Evolutionary conservation across 2,888 invertebrate genomes (phyloP).

Genomic region (Philereme vetulata): DNA sequence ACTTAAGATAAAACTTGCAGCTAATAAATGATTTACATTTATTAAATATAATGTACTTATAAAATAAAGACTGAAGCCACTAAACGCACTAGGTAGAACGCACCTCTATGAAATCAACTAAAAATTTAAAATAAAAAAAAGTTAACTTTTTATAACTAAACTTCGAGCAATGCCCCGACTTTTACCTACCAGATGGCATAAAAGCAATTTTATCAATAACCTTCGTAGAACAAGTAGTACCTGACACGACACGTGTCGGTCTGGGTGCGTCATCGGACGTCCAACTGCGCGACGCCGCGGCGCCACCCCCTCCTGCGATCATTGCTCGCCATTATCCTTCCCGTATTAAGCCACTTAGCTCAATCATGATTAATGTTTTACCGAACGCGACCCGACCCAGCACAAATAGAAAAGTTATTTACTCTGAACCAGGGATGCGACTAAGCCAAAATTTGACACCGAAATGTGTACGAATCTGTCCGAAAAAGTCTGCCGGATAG

Average conservation of each 20-base stretch:
- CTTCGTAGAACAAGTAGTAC: constrained; percentile 4
- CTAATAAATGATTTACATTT: too few relatives aligned
- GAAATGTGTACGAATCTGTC: neutral
- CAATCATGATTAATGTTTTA: constrained; percentile 84
- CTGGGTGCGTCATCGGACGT: constrained; percentile 60
- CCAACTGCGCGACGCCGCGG: constrained; percentile 68
- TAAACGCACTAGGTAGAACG: too few relatives aligned
- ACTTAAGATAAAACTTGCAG: too few relatives aligned
- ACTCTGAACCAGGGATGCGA: constrained; percentile 49
- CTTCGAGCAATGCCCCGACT: constrained; percentile 7
- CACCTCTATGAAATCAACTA: too few relatives aligned
- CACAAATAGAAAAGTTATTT: constrained; percentile 83
- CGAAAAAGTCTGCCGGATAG: neutral
- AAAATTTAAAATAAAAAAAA: too few relatives aligned
- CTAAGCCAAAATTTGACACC: constrained; percentile 27
- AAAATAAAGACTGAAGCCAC: too few relatives aligned
- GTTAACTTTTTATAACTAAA: neutral
- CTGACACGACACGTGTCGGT: constrained; percentile 31
- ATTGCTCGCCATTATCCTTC: constrained; percentile 81
- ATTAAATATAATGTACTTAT: too few relatives aligned
- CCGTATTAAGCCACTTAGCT: constrained; percentile 84
- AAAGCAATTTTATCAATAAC: constrained; percentile 22
- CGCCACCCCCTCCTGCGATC: constrained; percentile 80
- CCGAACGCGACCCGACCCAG: constrained; percentile 76
- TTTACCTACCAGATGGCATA: constrained; percentile 15